A percentile compares a stretch with the other conserved stretches of the same genome.
Evolutionary conservation across 2,797 vertebrate genomes (phyloP).

Genomic region (Lutjanus argentimaculatus): DNA sequence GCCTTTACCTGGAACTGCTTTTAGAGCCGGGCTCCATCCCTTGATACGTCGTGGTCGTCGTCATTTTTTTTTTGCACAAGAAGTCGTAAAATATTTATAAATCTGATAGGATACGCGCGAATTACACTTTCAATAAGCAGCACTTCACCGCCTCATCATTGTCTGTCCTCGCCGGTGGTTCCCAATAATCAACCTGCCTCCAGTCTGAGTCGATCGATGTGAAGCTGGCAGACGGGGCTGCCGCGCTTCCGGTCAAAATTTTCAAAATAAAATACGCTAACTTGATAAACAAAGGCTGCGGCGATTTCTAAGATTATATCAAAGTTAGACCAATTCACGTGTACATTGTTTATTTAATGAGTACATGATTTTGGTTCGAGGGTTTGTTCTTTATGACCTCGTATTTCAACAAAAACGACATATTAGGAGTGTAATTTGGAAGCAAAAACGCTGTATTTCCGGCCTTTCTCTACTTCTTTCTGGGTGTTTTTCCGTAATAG

Average conservation of each 20-base stretch:
- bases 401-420: background rate
- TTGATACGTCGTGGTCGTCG: constrained; percentile 87
- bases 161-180: constrained; percentile 62
- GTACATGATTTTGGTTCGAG: rapidly evolving
- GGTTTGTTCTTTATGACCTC: rapidly evolving
- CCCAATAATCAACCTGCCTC: constrained; percentile 70
- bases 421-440: background rate
- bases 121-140: constrained; percentile 43
- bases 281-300: rapidly evolving
- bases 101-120: constrained; percentile 19
- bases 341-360: rapidly evolving
- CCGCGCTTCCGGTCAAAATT: background rate
- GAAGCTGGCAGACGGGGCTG: background rate
- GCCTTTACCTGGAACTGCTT: constrained; percentile 88
- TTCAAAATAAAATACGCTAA: constrained; percentile 58
- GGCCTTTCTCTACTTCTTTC: background rate
- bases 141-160: constrained; percentile 80
- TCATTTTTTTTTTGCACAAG: constrained; percentile 81
- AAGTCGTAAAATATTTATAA: constrained; percentile 29
- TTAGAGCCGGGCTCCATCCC: constrained; percentile 87
- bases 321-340: rapidly evolving
- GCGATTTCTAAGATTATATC: background rate
- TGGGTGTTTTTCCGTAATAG: rapidly evolving
- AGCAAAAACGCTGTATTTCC: background rate
- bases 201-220: constrained; percentile 33